A percentile compares a stretch with the other conserved stretches of the same genome.
Conservation (phyloP, 2,113 vertebrate species). For the Crotalus horridus region DNA sequence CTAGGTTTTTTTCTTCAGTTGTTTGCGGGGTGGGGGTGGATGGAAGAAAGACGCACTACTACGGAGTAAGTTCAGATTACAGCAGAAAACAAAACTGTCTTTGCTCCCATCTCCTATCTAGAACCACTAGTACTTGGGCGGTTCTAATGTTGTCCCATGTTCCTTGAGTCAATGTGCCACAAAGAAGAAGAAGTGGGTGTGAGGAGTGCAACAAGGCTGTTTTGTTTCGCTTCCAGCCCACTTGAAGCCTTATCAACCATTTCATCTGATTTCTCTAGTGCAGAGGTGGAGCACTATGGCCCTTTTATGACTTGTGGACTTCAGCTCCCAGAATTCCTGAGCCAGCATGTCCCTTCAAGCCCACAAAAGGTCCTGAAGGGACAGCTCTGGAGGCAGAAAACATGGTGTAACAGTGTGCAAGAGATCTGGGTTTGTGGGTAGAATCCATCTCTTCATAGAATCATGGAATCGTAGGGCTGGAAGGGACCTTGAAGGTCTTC, state of each 20-base stretch:
- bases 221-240: conserved; percentile 54
- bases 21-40: not conserved
- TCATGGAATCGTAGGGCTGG: not conserved
- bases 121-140: conserved; percentile 17
- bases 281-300: not conserved
- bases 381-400: not conserved
- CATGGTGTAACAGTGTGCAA: not conserved
- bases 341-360: not conserved
- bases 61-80: not conserved
- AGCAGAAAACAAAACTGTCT: conserved; percentile 33
- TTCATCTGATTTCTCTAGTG: conserved; percentile 1
- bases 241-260: conserved; percentile 3
- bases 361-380: conserved; percentile 41
- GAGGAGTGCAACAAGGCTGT: conserved; percentile 49
- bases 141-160: not conserved
- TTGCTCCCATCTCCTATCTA: conserved; percentile 15
- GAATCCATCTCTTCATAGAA: not conserved
- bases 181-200: conserved; percentile 51
- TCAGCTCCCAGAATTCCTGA: not conserved
- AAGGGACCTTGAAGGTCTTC: not conserved
- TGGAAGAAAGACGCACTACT: not conserved
- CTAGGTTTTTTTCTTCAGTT: not conserved
- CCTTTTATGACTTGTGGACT: not conserved
- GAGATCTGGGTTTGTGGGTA: not conserved
- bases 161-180: conserved; percentile 31